A percentile compares a stretch with the other conserved stretches of the same genome.
Evolutionary conservation across 2,888 invertebrate genomes (phyloP).

Genomic region (Temnothorax unifasciatus): DNA sequence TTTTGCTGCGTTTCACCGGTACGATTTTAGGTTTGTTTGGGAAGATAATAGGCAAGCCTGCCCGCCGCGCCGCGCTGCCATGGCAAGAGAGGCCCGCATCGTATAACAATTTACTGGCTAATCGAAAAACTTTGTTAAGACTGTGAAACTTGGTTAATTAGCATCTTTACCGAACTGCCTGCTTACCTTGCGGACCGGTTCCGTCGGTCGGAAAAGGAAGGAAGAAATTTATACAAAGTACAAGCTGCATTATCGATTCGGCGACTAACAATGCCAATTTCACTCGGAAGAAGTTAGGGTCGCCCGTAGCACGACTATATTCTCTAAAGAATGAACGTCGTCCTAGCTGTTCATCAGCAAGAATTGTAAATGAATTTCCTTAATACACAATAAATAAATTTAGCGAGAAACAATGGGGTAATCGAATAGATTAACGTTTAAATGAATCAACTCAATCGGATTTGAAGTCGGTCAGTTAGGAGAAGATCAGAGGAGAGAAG

Average conservation of each 20-base stretch:
- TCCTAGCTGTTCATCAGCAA: slow-evolving; percentile 11
- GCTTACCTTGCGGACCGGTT: slow-evolving; percentile 80
- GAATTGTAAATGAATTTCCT: slow-evolving; percentile 26
- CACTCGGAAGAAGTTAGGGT: slow-evolving; percentile 42
- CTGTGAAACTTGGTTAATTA: slow-evolving; percentile 85
- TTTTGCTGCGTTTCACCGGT: slow-evolving; percentile 78
- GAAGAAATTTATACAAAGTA: slow-evolving; percentile 82
- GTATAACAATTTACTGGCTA: slow-evolving; percentile 85
- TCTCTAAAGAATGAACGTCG: slow-evolving; percentile 26
- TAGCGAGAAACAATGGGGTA: neutral
- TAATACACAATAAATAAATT: slow-evolving; percentile 2
- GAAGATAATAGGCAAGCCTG: slow-evolving; percentile 75
- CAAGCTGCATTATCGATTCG: slow-evolving; percentile 73
- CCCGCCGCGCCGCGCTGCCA: slow-evolving; percentile 20
- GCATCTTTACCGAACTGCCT: slow-evolving; percentile 83
- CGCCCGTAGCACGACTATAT: slow-evolving; percentile 26
- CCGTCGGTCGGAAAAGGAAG: slow-evolving; percentile 61
- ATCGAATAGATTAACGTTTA: slow-evolving; percentile 10
- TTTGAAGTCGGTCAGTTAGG: neutral
- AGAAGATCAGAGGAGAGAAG: neutral
- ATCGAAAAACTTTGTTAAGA: slow-evolving; percentile 86
- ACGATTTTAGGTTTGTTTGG: slow-evolving; percentile 74
- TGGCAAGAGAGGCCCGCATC: slow-evolving; percentile 75
- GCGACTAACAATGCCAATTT: slow-evolving; percentile 69
- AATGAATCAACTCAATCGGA: neutral